Conservation (phyloP, 2,888 invertebrate genomes). For the Trachelus iudaicus region DNA sequence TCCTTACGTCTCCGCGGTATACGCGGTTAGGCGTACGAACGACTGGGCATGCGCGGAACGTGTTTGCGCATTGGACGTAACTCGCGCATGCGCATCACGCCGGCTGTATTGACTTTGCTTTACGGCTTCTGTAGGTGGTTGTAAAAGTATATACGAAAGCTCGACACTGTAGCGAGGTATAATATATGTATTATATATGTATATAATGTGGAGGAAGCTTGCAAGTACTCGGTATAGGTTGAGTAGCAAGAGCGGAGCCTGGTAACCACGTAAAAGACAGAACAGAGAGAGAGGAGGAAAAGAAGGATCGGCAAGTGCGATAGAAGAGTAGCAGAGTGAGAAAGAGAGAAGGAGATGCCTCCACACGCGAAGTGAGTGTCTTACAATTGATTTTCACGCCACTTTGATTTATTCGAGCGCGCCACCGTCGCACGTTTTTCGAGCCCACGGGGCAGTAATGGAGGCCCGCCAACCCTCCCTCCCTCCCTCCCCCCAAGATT, state of each 20-base stretch:
- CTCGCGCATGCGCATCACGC: slow-evolving; percentile 52
- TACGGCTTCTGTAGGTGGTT: background rate
- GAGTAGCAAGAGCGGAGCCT: background rate
- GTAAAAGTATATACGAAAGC: background rate
- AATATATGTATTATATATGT: slow-evolving; percentile 10
- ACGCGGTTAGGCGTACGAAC: slow-evolving; percentile 16
- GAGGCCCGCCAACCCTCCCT: slow-evolving; percentile 30
- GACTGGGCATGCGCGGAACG: slow-evolving; percentile 43
- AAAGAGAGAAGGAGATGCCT: slow-evolving; percentile 13
- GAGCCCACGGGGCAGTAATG: slow-evolving; percentile 40
- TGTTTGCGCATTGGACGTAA: slow-evolving; percentile 45
- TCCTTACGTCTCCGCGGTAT: background rate
- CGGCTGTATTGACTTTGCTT: slow-evolving; percentile 59
- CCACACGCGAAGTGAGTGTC: slow-evolving; percentile 46
- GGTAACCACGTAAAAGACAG: slow-evolving; percentile 1
- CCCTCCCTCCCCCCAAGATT: slow-evolving; percentile 32
- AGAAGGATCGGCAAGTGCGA: background rate
- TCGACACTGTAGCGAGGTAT: background rate
- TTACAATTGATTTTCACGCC: slow-evolving; percentile 61
- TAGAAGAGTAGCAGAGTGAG: background rate
- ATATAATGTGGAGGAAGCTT: background rate
- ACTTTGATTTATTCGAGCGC: slow-evolving; percentile 56
- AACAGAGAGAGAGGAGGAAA: background rate
- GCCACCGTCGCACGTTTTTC: slow-evolving; percentile 47
- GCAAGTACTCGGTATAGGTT: background rate